Percentiles rank a stretch among this genome's conserved stretches.
phyloP scores from a whole-genome alignment of 2,113 vertebrate genomes.

The Colaptes auratus region DNA sequence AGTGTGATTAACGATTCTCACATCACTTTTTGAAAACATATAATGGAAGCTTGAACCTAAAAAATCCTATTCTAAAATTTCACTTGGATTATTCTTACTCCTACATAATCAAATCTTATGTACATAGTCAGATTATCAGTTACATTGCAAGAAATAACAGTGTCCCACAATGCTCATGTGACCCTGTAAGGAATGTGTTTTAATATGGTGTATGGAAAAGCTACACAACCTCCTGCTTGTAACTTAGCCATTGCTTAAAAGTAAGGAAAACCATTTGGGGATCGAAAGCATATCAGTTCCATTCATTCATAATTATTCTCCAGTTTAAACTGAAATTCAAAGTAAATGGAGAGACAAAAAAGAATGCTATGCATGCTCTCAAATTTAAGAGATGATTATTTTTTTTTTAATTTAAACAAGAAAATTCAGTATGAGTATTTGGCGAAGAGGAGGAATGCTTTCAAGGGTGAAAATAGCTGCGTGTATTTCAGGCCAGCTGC shows the following conservation, averaged over 20 bases:
- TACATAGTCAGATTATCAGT: not conserved
- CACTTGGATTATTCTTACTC: not conserved
- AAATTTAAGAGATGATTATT: not conserved
- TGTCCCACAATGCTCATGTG: not conserved
- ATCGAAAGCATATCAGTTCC: not conserved
- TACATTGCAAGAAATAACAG: not conserved
- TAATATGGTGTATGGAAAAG: not conserved
- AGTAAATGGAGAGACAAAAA: not conserved
- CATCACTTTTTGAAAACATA: not conserved
- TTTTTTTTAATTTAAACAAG: not conserved
- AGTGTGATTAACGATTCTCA: not conserved
- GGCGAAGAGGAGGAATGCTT: not conserved
- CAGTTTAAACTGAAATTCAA: not conserved
- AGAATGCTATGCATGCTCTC: not conserved
- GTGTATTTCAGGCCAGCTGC: not conserved
- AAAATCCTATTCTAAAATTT: not conserved
- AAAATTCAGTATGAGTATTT: not conserved
- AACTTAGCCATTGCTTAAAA: not conserved
- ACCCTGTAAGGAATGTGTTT: not conserved
- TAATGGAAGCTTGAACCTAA: not conserved
- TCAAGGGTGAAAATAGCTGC: not conserved
- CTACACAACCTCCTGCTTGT: not conserved
- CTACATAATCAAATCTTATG: not conserved
- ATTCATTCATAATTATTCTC: not conserved
- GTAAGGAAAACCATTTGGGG: not conserved